Percentiles rank a stretch among this genome's conserved stretches.
phyloP scores from a whole-genome alignment of 2,888 invertebrate genomes.

The Sericinus montela region DNA sequence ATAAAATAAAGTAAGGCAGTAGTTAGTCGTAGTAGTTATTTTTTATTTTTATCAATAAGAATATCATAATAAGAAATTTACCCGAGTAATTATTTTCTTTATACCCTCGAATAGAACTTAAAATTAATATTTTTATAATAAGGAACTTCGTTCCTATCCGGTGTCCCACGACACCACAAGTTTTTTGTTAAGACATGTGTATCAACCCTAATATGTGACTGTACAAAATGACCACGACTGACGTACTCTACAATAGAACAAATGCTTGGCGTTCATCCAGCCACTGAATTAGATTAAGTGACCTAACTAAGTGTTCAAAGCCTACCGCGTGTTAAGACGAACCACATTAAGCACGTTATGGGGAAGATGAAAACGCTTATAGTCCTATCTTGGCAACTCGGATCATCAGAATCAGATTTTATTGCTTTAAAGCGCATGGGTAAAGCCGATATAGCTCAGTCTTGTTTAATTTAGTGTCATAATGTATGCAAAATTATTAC shows the following conservation, averaged over 20 bases:
- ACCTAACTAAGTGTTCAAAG: conserved; percentile 27
- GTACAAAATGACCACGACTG: conserved; percentile 55
- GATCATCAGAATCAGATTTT: conserved; percentile 5
- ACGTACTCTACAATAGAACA: conserved; percentile 64
- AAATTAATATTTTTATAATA: too few species aligned
- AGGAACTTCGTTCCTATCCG: too few species aligned
- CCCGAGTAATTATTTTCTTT: too few species aligned
- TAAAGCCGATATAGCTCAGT: background rate
- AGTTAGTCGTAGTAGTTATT: too few species aligned
- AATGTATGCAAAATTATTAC: background rate
- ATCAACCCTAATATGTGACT: conserved; percentile 44
- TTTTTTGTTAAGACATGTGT: too few species aligned
- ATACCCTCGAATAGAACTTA: too few species aligned
- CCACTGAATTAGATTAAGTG: conserved; percentile 61
- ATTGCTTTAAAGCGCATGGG: background rate
- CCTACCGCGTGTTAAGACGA: conserved; percentile 13
- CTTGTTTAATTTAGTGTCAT: background rate
- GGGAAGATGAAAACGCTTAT: background rate
- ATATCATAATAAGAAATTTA: too few species aligned
- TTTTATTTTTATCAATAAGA: too few species aligned
- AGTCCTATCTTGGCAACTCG: background rate
- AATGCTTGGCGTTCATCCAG: conserved; percentile 71
- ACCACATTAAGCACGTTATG: background rate
- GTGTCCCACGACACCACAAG: too few species aligned
- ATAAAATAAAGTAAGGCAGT: too few species aligned